Base-by-base conservation (phyloP, 2,888 invertebrate species). In the Cephus rjabovi region DNA sequence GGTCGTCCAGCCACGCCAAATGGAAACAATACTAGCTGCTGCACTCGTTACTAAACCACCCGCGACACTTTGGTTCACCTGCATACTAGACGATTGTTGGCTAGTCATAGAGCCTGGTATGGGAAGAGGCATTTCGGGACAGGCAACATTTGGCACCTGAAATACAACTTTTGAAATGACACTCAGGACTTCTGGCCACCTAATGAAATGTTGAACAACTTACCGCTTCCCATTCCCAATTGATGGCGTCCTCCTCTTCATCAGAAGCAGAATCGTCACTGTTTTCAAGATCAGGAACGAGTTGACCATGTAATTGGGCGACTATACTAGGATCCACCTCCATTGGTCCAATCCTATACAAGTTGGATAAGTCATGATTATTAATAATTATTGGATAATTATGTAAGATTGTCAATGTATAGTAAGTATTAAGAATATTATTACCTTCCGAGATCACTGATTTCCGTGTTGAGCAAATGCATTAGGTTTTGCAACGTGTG, bases 181-280 rank as follows among this genome's bases (percentile, higher is more conserved):
- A 31, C n/a, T 40, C 12, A 78, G 12, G n/a, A 31, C 11, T n/a
- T 34, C 68, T 12, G 30, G n/a, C 30, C 4, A 23, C 69, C 33
- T 37, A 6, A 73, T 56, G 11, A 34, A 73, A 73, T 33, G 37
- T 23, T 56, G 2, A 56, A 23, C 76, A 69, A 92, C 93, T 92
- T 89, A 96, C 96, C 79, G 95, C 94, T 92, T 96, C 96, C 96
- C 96, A 96, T 89, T 96, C 98, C 92, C 95, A 95, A 86, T 95
- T 94, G 80, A 96, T 93, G 76, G 95, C 95, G 87, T 96, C 96
- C 82, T 95, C 93, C 80, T 93, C 94, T 82, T 95, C 95, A 84
- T 95, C 95, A 0, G 95, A 95, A 88, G 95, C 94, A 1, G 95
- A 94, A 86, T 95, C 94, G 77, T 95, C 95, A 79, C 92, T 93